These are phyloP conservation scores for Globodera ellingtonae DNA, from an alignment of 1,140 invertebrate species.

Conservation along the genomic window DNA sequence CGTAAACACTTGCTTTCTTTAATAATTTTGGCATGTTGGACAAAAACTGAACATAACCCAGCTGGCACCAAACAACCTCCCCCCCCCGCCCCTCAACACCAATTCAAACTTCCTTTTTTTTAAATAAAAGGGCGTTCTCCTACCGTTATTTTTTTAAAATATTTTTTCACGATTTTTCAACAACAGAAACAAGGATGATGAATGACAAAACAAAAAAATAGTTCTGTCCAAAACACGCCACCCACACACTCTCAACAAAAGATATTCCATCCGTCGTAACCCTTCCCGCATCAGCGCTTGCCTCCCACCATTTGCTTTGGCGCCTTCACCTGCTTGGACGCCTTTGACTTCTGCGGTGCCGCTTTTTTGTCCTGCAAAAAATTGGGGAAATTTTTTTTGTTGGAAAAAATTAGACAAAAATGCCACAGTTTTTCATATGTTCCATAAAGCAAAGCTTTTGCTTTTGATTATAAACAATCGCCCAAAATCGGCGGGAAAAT, in stretches of 20 bases:
- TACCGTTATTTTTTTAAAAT: no score
- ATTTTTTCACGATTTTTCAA: not conserved
- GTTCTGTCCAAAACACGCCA: no score
- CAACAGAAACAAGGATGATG: not conserved
- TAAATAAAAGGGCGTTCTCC: no score
- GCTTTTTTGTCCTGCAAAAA: constrained; percentile 59
- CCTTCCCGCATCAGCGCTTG: constrained; percentile 56
- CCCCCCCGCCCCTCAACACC: no score
- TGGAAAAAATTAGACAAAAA: constrained; percentile 18
- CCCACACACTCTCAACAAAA: no score
- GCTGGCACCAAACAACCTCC: no score
- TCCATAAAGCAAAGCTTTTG: no score
- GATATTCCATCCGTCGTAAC: not conserved
- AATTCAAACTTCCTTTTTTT: no score
- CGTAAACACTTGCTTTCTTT: no score
- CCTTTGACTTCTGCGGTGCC: constrained; percentile 41
- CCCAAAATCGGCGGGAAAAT: not conserved
- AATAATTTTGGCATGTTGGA: no score
- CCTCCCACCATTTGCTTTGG: constrained; percentile 58
- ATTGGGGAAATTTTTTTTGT: constrained; percentile 3
- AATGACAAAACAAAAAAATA: not conserved
- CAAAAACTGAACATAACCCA: no score
- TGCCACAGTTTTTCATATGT: no score
- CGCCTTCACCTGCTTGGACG: constrained; percentile 50
- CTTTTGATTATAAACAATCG: not conserved